phyloP scores from a whole-genome alignment of 2,797 vertebrate genomes.

The Philypnodon macrostomus region DNA sequence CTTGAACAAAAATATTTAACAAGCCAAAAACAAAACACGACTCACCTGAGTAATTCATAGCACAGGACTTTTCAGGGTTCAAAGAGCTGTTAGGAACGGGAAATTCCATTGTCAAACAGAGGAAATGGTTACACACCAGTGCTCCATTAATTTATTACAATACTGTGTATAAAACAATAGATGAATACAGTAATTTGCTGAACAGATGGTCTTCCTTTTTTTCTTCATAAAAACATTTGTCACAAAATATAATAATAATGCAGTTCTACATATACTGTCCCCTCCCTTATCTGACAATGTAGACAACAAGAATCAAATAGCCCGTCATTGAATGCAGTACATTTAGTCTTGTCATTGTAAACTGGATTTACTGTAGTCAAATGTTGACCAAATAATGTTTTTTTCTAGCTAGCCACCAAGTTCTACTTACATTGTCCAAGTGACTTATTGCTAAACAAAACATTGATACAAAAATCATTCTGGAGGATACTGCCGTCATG shows the following conservation, averaged over 20 bases:
- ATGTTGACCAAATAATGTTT: slow-evolving; percentile 64
- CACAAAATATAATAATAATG: slow-evolving; percentile 24
- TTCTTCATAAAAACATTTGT: neutral
- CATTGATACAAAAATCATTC: slow-evolving; percentile 12
- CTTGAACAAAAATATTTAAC: too few relatives aligned
- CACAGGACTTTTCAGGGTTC: neutral
- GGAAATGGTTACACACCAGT: neutral
- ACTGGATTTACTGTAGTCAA: slow-evolving; percentile 53
- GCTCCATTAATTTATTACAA: slow-evolving; percentile 45
- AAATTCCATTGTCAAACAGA: neutral
- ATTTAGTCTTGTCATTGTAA: slow-evolving; percentile 25
- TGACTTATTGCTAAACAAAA: slow-evolving; percentile 20
- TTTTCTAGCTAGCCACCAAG: slow-evolving; percentile 15
- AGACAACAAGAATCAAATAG: slow-evolving; percentile 8
- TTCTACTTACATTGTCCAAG: slow-evolving; percentile 14
- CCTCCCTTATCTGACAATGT: slow-evolving; percentile 6
- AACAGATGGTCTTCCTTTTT: slow-evolving; percentile 16
- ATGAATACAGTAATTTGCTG: slow-evolving; percentile 14
- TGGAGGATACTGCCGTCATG: slow-evolving; percentile 14
- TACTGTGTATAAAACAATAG: slow-evolving; percentile 8
- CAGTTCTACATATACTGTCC: neutral
- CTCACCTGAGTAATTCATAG: too few relatives aligned
- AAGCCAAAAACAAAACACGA: too few relatives aligned
- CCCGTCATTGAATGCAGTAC: slow-evolving; percentile 14
- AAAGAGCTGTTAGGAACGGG: neutral